Evolutionary conservation across 2,888 invertebrate species (phyloP), one percentile per base, ranked within the genome.

Genomic region (Lymantria dispar): DNA sequence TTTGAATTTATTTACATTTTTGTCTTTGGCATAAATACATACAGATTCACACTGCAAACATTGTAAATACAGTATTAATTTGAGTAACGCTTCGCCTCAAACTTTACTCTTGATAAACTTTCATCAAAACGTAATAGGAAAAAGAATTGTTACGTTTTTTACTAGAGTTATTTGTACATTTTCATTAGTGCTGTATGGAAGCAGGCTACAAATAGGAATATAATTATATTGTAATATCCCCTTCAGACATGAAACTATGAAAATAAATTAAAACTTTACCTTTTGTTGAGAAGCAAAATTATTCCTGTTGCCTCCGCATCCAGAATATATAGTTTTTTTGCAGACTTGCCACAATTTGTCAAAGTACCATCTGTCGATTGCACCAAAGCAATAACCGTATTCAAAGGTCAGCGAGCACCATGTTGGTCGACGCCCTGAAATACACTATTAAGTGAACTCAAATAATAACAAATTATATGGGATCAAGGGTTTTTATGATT

Each of bases 251-350:
- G n/a, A n/a, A n/a, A n/a, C n/a, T n/a, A 7, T n/a, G 7, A 36
- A 11, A 36, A 7, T 36, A 36, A 36, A 36, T 36, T 1, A 38
- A 40, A 10, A 14, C 1, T 50, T 55, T 48, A 87, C 89, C 74
- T 85, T 75, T 56, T 76, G 79, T 14, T 61, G 52, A 45, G 29
- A 74, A 36, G 84, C 80, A 50, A 90, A 90, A 54, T 88, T 89
- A 50, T 90, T 90, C 48, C 75, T 80, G 54, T 90, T 90, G 0
- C 90, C 90, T 0, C 90, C 90, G 45, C 90, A 90, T 0, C 90
- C 90, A 0, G 90, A 90, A 45, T 86, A 90, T 5, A 89, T 70
- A 0, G 77, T 72, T 47, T 79, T 60, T 53, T 85, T 88, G 62
- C 90, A 90, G 12, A 80, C 79, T 43, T 81, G 78, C 85, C 85